phyloP scores from a whole-genome alignment of 2,888 invertebrate species.

The Coecobrya sp. region DNA sequence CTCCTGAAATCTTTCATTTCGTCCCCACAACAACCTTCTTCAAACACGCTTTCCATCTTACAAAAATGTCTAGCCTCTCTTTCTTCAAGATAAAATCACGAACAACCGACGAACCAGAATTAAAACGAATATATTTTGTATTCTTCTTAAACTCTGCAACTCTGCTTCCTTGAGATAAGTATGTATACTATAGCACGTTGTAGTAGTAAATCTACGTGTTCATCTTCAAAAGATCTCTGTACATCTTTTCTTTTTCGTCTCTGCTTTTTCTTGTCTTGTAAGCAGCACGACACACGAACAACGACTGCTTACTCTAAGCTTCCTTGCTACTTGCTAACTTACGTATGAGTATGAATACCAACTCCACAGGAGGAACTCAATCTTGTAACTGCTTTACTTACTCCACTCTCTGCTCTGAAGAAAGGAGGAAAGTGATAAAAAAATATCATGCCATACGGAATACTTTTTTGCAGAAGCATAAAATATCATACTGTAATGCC shows the following conservation, averaged over 20 bases:
- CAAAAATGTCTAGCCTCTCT: neutral
- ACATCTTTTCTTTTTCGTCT: neutral
- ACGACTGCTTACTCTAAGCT: conserved; percentile 34
- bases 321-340: neutral
- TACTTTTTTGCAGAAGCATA: conserved; percentile 5
- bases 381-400: neutral
- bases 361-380: conserved; percentile 2
- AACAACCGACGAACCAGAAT: no score
- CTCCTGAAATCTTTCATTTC: neutral
- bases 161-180: neutral
- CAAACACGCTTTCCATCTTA: neutral
- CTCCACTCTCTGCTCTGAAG: no score
- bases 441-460: conserved; percentile 49
- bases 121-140: no score
- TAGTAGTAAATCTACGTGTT: neutral
- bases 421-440: conserved; percentile 29
- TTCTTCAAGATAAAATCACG: no score
- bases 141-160: no score
- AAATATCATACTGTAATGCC: neutral
- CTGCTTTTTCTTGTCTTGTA: neutral
- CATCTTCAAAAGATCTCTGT: neutral
- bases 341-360: neutral
- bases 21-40: neutral
- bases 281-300: conserved; percentile 20
- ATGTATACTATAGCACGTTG: neutral